Evolutionary conservation across 2,888 invertebrate genomes (phyloP).

Genomic region (Nematopogon swammerdamellus): DNA sequence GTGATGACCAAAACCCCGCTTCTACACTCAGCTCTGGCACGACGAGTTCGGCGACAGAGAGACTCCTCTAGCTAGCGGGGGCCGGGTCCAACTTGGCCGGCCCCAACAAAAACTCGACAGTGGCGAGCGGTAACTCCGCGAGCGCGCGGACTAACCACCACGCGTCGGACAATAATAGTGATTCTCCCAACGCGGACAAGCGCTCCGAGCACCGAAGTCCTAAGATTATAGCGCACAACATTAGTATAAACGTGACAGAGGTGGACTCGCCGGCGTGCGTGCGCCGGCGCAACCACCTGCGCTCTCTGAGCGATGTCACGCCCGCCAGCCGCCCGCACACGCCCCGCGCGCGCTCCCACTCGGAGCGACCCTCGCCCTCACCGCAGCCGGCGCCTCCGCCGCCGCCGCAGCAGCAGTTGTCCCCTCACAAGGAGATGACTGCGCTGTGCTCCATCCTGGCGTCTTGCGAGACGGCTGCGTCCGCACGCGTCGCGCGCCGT

Average conservation of each 20-base stretch:
- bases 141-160: conserved; percentile 23
- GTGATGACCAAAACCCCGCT: conserved; percentile 54
- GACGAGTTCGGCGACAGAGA: conserved; percentile 69
- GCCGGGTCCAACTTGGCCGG: conserved; percentile 57
- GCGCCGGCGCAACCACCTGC: conserved; percentile 41
- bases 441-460: conserved; percentile 16
- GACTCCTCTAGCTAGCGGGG: conserved; percentile 72
- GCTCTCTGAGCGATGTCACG: conserved; percentile 47
- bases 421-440: conserved; percentile 13
- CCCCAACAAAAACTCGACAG: conserved; percentile 43
- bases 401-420: conserved; percentile 14
- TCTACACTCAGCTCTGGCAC: conserved; percentile 63
- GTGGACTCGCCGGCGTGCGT: conserved; percentile 37
- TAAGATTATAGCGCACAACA: conserved; percentile 23
- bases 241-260: conserved; percentile 45
- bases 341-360: conserved; percentile 37
- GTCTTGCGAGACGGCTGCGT: conserved; percentile 8
- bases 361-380: conserved; percentile 34
- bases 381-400: conserved; percentile 19
- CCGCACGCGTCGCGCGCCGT: conserved; percentile 13
- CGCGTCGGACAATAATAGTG: conserved; percentile 21
- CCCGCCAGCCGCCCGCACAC: conserved; percentile 31
- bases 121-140: conserved; percentile 21
- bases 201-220: conserved; percentile 17
- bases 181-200: conserved; percentile 7